Evolutionary conservation across 2,797 vertebrate genomes (phyloP).

Genomic region (Steatocranus sp.): DNA sequence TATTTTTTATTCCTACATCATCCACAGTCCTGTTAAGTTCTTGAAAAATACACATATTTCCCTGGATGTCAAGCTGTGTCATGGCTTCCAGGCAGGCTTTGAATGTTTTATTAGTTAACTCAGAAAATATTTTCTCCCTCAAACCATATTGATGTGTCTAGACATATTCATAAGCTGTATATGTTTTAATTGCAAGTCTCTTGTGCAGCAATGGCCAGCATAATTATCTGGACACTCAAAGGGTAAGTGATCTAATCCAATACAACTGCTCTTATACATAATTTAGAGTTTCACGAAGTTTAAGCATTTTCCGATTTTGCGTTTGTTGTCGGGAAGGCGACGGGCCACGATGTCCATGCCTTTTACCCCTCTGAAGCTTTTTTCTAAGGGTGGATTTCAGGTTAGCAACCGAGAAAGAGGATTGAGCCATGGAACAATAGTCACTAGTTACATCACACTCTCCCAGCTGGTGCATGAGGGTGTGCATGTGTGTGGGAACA

Average conservation of each 20-base stretch:
- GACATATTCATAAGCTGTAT: not conserved
- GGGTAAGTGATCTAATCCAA: not conserved
- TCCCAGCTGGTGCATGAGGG: constrained; percentile 39
- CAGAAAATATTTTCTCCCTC: not conserved
- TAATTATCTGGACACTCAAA: not conserved
- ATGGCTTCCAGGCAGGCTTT: not conserved
- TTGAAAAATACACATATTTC: not conserved
- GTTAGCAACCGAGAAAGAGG: constrained; percentile 5
- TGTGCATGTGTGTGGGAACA: not conserved
- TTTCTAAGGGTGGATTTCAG: constrained; percentile 5
- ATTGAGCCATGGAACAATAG: constrained; percentile 36
- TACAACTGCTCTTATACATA: not conserved
- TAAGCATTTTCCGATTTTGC: not conserved
- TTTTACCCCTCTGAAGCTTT: not conserved
- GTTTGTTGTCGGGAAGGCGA: not conserved
- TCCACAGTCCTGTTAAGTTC: not conserved
- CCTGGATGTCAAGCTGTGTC: not conserved
- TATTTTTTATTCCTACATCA: not conserved
- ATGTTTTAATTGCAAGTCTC: not conserved
- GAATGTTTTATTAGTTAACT: not conserved
- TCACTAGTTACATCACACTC: constrained; percentile 52
- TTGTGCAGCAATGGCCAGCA: not conserved
- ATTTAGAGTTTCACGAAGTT: not conserved
- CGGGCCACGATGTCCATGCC: not conserved
- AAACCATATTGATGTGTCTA: not conserved